These are phyloP conservation scores for Hyles vespertilio DNA, from an alignment of 1,140 invertebrate species.

Conservation along the genomic window DNA sequence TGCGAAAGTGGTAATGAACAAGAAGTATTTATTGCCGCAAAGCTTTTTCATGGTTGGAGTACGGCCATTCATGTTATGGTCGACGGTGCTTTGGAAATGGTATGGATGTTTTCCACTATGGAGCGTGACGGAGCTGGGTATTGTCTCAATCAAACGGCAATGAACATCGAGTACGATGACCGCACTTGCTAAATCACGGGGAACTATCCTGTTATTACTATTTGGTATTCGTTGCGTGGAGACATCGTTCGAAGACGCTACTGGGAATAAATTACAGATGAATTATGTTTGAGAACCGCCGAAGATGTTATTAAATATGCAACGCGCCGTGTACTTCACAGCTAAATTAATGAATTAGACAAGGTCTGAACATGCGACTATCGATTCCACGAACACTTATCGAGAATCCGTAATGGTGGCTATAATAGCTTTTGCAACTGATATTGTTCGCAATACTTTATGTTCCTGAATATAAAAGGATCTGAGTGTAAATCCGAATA, in stretches of 20 bases:
- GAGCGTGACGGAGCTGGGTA: constrained; percentile 48
- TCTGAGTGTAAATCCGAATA: background rate
- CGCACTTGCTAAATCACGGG: constrained; percentile 54
- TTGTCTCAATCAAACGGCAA: constrained; percentile 66
- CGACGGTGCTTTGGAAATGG: constrained; percentile 39
- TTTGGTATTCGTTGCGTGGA: constrained; percentile 23
- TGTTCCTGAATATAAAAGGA: no score
- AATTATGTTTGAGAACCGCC: background rate
- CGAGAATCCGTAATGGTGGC: no score
- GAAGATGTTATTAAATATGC: background rate
- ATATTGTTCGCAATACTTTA: no score
- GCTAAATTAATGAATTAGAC: no score
- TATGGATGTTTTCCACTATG: constrained; percentile 38
- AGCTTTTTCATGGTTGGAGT: constrained; percentile 42
- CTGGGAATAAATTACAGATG: constrained; percentile 6
- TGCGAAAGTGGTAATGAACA: constrained; percentile 56
- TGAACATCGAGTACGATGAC: constrained; percentile 64
- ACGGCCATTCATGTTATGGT: constrained; percentile 43
- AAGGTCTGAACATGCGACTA: no score
- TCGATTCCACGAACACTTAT: no score
- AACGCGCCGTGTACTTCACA: no score
- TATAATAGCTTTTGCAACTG: no score
- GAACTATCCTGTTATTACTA: constrained; percentile 33
- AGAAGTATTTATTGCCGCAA: constrained; percentile 14
- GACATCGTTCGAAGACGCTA: constrained; percentile 12